A percentile compares a stretch with the other conserved stretches of the same genome.
Conservation (phyloP, 2,113 vertebrate genomes). For the Upupa epops region DNA sequence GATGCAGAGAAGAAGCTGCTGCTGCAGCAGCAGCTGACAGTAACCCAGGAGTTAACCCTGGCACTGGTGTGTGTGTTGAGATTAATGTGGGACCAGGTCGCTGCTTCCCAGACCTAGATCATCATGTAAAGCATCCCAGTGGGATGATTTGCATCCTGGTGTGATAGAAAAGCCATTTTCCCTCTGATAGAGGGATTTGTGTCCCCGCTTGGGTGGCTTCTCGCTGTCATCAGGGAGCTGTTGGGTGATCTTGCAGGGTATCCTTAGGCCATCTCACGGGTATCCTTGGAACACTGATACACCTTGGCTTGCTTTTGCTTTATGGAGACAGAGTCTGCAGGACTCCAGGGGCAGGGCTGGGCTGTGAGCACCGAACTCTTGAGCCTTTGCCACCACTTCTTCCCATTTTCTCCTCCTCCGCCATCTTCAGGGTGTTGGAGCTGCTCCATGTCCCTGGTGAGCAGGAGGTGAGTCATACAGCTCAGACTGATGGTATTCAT, state of each 20-base stretch:
- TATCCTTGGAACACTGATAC: background rate
- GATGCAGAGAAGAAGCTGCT: background rate
- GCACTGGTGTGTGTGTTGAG: background rate
- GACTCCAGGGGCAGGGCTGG: fast-evolving
- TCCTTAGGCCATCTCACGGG: background rate
- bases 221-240: background rate
- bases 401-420: background rate
- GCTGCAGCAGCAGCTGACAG: background rate
- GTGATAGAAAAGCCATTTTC: background rate
- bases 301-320: background rate
- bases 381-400: background rate
- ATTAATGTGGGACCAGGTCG: fast-evolving
- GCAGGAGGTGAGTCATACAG: background rate
- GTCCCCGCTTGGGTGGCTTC: background rate
- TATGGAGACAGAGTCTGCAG: background rate
- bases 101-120: background rate
- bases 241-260: background rate
- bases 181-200: fast-evolving
- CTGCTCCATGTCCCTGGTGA: background rate
- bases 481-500: background rate
- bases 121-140: background rate
- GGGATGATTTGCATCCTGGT: background rate
- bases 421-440: background rate
- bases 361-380: fast-evolving
- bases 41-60: background rate